Base-by-base conservation (phyloP, 2,888 invertebrate genomes). In the Melieria picta region DNA sequence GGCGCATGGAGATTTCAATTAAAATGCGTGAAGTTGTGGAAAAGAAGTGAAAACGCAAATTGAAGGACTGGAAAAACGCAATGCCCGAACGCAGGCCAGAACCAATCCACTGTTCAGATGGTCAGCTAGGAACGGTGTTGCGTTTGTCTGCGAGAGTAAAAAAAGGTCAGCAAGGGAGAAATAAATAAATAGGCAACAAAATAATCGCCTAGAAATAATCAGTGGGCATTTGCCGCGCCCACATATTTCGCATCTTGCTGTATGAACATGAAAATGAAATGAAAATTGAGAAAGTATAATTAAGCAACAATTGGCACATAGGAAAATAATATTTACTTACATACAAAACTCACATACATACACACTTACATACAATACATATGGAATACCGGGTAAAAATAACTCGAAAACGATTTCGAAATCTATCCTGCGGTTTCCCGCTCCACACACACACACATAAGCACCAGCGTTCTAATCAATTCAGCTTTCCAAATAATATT, bases 11-110 rank as follows among this genome's bases (percentile, higher is more conserved):
- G 75, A 75, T 76, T 80, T 79, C 77, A 81, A 82, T 83, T 80
- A 79, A 80, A 80, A 79, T 80, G 81, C 80, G 79, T 83, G 77
- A 82, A 82, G 78, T 78, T 77, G 79, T 76, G 75, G 79, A 78
- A 77, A 77, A 78, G 75, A 71, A 70, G 60, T 61, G 64, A 67
- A 47, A 61, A 56, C 57, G 46, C 50, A 30, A 63, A 72, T 58
- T 45, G 46, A 55, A 50, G 16, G n/a, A 65, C 63, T 62, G 13
- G 43, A 67, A 63, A 30, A 30, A 30, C 68, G 61, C 30, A 58
- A 66, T 13, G 16, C 63, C 66, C 79, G 79, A 75, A 79, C 80
- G 79, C 78, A 76, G 76, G 66, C 50, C 77, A 78, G 75, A 72
- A 72, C 78, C 76, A 78, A 77, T 79, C 79, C 80, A 75, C 80